Conservation (phyloP, 2,888 invertebrate genomes). For the Aethes cnicana region DNA sequence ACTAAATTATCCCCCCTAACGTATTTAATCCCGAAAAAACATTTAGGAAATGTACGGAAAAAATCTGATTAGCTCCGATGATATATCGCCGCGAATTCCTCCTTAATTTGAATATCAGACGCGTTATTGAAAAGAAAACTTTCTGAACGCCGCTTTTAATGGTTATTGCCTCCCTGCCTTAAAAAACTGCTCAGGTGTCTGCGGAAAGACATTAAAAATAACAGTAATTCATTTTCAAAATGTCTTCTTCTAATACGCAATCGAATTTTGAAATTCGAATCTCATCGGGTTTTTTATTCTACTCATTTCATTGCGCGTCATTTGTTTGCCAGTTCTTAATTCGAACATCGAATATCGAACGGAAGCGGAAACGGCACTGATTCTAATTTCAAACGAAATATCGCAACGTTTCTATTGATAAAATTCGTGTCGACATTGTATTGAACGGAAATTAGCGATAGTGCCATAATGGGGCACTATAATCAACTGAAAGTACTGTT, state of each 20-base stretch:
- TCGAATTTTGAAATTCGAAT: not conserved
- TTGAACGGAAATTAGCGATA: conserved; percentile 79
- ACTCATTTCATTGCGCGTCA: conserved; percentile 41
- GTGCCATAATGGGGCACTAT: conserved; percentile 63
- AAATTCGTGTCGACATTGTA: conserved; percentile 72
- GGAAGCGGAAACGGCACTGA: conserved; percentile 81
- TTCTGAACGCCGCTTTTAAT: conserved; percentile 51
- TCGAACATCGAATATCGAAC: conserved; percentile 76
- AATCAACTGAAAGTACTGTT: conserved; percentile 22
- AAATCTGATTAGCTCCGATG: conserved; percentile 78
- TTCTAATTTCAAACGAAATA: conserved; percentile 80
- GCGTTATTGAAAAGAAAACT: conserved; percentile 82
- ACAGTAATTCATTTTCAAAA: not conserved
- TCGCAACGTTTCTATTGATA: conserved; percentile 78
- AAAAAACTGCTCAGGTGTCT: conserved; percentile 28
- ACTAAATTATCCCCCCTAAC: conserved; percentile 55
- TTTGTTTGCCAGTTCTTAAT: conserved; percentile 73
- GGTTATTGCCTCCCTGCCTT: conserved; percentile 31
- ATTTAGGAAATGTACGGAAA: conserved; percentile 62
- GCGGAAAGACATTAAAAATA: conserved; percentile 19
- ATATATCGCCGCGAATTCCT: conserved; percentile 74
- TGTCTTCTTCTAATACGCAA: not conserved
- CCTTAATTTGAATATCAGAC: conserved; percentile 82
- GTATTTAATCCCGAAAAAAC: conserved; percentile 64
- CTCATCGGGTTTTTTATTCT: not conserved